A percentile compares a stretch with the other conserved stretches of the same genome.
phyloP scores from a whole-genome alignment of 2,797 vertebrate species.

The Tauraco hartlaubi region DNA sequence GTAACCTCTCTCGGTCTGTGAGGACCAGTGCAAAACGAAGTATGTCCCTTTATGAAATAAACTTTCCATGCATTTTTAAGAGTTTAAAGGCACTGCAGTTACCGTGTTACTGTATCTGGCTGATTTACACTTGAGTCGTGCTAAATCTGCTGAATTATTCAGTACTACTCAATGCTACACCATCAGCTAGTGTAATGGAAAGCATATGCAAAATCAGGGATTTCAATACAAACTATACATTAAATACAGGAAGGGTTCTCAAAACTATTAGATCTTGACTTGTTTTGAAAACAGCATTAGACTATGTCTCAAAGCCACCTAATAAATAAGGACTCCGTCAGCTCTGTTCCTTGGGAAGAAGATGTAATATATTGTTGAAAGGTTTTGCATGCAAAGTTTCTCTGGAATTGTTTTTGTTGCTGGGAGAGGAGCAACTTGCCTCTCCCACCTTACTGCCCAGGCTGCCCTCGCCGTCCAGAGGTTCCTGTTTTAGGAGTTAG shows the following conservation, averaged over 20 bases:
- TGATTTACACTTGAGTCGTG: constrained; percentile 77
- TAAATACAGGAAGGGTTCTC: constrained; percentile 51
- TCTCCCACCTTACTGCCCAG: neutral
- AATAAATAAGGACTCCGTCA: neutral
- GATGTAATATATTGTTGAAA: neutral
- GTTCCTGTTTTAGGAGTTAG: constrained; percentile 18
- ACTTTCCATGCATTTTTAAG: constrained; percentile 69
- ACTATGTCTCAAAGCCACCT: neutral
- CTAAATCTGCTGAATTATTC: constrained; percentile 82
- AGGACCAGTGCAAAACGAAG: neutral
- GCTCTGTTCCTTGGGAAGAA: neutral
- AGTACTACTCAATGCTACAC: constrained; percentile 66
- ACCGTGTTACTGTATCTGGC: constrained; percentile 75
- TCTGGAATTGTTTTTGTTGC: neutral
- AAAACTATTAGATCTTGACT: neutral
- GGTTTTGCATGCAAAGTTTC: neutral
- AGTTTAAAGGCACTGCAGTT: constrained; percentile 72
- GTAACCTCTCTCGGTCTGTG: constrained; percentile 8
- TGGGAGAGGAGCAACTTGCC: neutral
- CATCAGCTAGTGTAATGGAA: constrained; percentile 74
- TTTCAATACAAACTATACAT: constrained; percentile 64
- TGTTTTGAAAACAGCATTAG: constrained; percentile 36
- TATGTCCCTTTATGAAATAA: constrained; percentile 24
- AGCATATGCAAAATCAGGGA: constrained; percentile 62
- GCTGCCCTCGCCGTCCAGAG: neutral